phyloP scores from a whole-genome alignment of 2,113 vertebrate genomes.

The Labrus mixtus region DNA sequence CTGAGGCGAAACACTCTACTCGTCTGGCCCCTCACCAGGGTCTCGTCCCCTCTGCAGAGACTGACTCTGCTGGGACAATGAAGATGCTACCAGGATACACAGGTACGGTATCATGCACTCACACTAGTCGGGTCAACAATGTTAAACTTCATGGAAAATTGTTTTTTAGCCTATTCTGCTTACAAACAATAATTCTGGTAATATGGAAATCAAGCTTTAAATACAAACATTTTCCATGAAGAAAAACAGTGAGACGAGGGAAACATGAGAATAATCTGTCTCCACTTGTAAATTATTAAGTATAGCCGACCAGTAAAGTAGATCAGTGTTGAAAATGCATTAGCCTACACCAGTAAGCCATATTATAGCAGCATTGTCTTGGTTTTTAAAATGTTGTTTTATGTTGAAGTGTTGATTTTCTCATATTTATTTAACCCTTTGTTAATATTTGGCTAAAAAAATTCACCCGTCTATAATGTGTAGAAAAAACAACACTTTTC shows the following conservation, averaged over 20 bases:
- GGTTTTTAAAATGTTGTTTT: no score
- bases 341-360: not conserved
- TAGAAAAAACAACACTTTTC: no score
- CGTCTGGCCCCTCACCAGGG: constrained; percentile 73
- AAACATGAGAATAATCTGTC: constrained; percentile 11
- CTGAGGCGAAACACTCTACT: constrained; percentile 62
- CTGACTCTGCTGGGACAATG: not conserved
- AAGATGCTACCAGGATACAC: constrained; percentile 86
- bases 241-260: not conserved
- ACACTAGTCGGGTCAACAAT: not conserved
- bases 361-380: no score
- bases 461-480: no score
- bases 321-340: constrained; percentile 15
- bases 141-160: no score
- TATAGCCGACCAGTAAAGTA: not conserved
- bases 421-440: no score
- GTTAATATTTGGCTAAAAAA: no score
- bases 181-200: not conserved
- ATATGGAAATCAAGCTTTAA: no score
- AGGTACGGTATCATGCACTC: constrained; percentile 66
- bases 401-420: no score
- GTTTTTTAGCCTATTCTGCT: not conserved
- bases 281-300: constrained; percentile 30
- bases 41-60: constrained; percentile 25
- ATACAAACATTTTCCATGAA: no score